Conservation (phyloP, 2,113 vertebrate species). For the Perca fluviatilis region DNA sequence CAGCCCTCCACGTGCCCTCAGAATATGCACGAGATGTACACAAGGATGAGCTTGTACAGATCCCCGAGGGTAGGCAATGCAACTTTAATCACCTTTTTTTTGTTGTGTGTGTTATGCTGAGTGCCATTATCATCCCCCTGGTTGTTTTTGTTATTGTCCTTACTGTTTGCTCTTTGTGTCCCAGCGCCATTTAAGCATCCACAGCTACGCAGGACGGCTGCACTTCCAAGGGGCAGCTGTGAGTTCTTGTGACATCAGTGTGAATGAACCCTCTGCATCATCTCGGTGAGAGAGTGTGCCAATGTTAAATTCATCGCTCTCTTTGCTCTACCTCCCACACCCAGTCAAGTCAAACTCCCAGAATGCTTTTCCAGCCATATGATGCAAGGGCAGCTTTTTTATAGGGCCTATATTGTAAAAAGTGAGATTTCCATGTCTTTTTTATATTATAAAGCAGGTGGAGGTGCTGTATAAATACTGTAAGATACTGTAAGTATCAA, state of each 20-base stretch:
- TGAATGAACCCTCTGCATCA: background rate
- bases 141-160: constrained; percentile 41
- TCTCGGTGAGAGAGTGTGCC: background rate
- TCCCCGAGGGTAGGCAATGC: constrained; percentile 41
- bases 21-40: constrained; percentile 50
- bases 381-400: constrained; percentile 21
- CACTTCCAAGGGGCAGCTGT: background rate
- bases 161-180: constrained; percentile 12
- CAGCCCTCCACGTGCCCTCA: constrained; percentile 60
- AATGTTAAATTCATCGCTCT: background rate
- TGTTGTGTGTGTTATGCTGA: constrained; percentile 1
- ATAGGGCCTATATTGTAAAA: background rate
- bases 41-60: constrained; percentile 27
- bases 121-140: background rate
- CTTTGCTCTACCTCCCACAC: background rate
- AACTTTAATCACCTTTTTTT: constrained; percentile 64
- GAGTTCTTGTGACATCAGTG: background rate
- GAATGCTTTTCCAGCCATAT: constrained; percentile 21
- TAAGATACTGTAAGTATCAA: too few species aligned
- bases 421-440: too few species aligned
- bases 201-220: background rate
- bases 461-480: too few species aligned
- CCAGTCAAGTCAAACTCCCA: constrained; percentile 23
- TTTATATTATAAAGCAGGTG: too few species aligned
- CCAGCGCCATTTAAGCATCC: background rate